Evolutionary conservation across 2,113 vertebrate species (phyloP), one percentile per base, ranked within the genome.

Genomic region (Sinocyclocheilus maitianheensis): DNA sequence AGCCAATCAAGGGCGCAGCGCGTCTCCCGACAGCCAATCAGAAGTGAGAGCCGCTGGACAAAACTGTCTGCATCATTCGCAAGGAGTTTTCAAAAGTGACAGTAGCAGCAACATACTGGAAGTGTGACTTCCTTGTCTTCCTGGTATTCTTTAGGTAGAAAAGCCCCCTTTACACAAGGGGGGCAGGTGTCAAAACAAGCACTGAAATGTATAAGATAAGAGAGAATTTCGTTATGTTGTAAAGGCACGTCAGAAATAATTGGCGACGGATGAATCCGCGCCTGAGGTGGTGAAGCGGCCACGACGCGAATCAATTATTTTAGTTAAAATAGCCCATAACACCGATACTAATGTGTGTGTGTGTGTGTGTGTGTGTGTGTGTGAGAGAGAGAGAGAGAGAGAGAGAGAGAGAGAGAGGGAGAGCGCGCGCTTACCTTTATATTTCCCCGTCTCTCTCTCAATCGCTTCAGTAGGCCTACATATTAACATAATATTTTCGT

Each of bases 1-100:
- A 78, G 83, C 93, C 46, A 93, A 93, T 90, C 30, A 60, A 60
- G 82, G 74, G 62, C 18, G 5, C 76, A 26, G 48, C 2, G 71
- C 83, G 60, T 83, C 82, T 74, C 24, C 26, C 85, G 72, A 18
- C 69, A 67, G 88, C 89, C 88, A 90, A 88, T 90, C 58, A 77
- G 30, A 87, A 81, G 81, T 46, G 75, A 86, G 76, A 37, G 43
- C 37, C 26, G 58, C 62, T 24, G 18, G 60, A 85, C 12, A 26
- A 78, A 72, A 72, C 16, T 7, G 67, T 43, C 12, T 7, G 67
- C 53, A 20, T 46, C 10, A 16, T 20, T n/a, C 46, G 2, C 30
- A 30, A 63, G 3, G 20, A 22, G 11, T 48, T 40, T 43, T 63
- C 2, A 13, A 26, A 55, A 20, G 26, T 24, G 22, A 24, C 16